Evolutionary conservation across 2,113 vertebrate species (phyloP), one percentile per base, ranked within the genome.

Genomic region (Glaucomys volans): DNA sequence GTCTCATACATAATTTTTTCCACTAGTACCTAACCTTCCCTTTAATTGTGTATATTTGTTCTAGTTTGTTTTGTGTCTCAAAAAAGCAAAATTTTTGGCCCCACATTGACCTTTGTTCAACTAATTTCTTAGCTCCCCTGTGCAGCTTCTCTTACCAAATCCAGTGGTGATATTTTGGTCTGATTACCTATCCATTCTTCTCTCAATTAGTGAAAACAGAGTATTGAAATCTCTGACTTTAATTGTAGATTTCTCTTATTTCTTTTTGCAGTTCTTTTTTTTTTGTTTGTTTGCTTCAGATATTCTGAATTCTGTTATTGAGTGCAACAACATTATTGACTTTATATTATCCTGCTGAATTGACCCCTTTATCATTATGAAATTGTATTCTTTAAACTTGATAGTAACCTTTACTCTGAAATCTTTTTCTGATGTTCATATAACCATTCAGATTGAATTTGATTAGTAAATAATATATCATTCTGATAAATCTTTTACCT

Each of bases 341-440:
- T 76, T 50, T 37, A 10, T 42, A 52, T 28, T 8, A 24, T 62
- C 40, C 2, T 85, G 11, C 52, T 66, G 20, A 95, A 89, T 8
- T 54, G 16, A 44, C 30, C 1, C 40, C 12, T 74, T 81, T 81
- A 67, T 71, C 37, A 50, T 85, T 95, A 75, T 59, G 35, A 62
- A 89, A 69, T 75, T 5, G 84, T 84, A n/a, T 80, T 94, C 35
- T 89, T 40, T 10, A 47, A 69, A 85, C 30, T 85, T 95, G 66
- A 67, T 67, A 67, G 17, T 69, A 18, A 35, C 66, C 16, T 69
- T 69, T 81, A 30, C 40, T 66, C 17, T 92, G 57, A 75, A 94
- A 79, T 80, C 5, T 54, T 59, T 62, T 62, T 28, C 3, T 89
- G 16, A 92, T 80, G 42, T 13, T 91, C 30, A 44, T 35, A 10